Base-by-base conservation (phyloP, 2,113 vertebrate genomes). In the human region DNA sequence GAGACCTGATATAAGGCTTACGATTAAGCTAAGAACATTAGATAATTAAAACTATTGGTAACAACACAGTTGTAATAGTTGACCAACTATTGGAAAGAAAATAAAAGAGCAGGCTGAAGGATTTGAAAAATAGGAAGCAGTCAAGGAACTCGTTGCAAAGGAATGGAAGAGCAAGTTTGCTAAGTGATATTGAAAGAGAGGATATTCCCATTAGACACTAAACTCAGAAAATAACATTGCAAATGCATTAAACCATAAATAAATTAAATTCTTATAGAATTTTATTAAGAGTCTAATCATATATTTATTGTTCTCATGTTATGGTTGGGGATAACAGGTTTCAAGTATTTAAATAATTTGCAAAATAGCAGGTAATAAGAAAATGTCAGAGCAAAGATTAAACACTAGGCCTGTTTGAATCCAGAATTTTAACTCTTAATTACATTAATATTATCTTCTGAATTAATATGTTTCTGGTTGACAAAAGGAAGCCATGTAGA, bases 101-200 rank as follows among this genome's bases (percentile, higher is more conserved):
- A 30, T 79, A 93, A 86, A 93, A 86, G 27, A 91, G 35, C 2
- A 84, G 10, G 4, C 9, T 85, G 11, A 30, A 72, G 4, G 38
- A 85, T 85, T 78, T 93, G 30, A 70, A 96, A 92, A 92, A 50
- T 35, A 92, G 68, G 3, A 92, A 96, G 8, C 4, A 79, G 40
- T 72, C 5, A 55, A 52, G 61, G 6, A 92, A 89, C 0, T 59
- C 43, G 79, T 57, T 86, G 32, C 17, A 76, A 95, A 86, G 32
- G 80, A 89, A 82, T 70, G 9, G 20, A 70, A 91, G 23, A 81
- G 48, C 30, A 45, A n/a, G 1, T 80, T 86, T 89, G 52, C 7
- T 70, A 82, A 85, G 5, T 72, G 14, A 87, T n/a, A 91, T 17
- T 89, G 40, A 66, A 48, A 90, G 48, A 59, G 43, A 59, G 6